Percentiles rank a stretch among this genome's conserved stretches.
Conservation (phyloP, 2,797 vertebrate species). For the Gymnothorax javanicus region DNA sequence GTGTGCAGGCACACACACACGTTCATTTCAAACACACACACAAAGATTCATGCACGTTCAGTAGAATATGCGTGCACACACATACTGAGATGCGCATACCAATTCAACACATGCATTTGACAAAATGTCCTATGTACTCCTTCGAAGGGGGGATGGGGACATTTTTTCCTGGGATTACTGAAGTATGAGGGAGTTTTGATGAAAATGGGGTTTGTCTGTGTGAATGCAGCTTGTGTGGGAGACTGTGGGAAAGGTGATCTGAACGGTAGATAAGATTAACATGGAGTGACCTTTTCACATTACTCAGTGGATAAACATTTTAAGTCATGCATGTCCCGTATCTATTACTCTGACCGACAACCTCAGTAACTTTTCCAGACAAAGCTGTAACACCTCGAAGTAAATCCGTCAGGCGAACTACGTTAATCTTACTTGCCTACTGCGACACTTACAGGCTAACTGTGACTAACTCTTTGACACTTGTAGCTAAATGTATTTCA, state of each 20-base stretch:
- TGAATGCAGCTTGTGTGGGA: neutral
- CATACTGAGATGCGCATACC: neutral
- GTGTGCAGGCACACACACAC: neutral
- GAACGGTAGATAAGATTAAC: neutral
- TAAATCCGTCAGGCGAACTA: too few relatives aligned
- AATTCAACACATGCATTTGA: neutral
- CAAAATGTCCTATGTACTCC: neutral
- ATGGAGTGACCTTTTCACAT: neutral
- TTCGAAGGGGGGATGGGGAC: neutral
- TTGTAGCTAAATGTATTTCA: too few relatives aligned
- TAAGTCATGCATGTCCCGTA: neutral
- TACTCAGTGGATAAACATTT: neutral
- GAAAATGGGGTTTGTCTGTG: slow-evolving; percentile 22
- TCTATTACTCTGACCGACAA: too few relatives aligned
- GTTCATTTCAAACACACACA: neutral
- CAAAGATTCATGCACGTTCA: neutral
- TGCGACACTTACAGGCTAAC: too few relatives aligned
- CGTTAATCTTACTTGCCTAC: too few relatives aligned
- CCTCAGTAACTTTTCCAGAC: neutral
- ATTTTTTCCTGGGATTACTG: neutral
- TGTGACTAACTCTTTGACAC: too few relatives aligned
- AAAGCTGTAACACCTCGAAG: too few relatives aligned
- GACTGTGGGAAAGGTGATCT: neutral
- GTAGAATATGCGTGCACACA: neutral
- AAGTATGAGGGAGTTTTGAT: slow-evolving; percentile 24